Percentiles rank a stretch among this genome's conserved stretches.
phyloP scores from a whole-genome alignment of 2,113 vertebrate species.

The Salvelinus alpinus region DNA sequence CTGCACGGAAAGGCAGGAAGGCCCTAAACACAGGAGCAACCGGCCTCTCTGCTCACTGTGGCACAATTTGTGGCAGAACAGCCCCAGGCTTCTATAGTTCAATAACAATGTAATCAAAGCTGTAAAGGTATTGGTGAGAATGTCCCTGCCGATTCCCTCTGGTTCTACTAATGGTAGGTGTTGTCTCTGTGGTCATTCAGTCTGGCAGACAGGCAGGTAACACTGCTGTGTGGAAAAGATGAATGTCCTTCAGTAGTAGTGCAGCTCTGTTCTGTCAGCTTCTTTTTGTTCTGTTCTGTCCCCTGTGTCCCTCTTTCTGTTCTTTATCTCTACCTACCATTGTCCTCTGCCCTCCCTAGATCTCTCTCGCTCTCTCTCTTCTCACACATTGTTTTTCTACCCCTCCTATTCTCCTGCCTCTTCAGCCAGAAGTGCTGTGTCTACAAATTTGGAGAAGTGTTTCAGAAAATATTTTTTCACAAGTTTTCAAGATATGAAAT shows the following conservation, averaged over 20 bases:
- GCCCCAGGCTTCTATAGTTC: too few relatives aligned
- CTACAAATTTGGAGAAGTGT: slow-evolving; percentile 33
- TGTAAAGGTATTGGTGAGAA: not conserved
- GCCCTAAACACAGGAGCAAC: not conserved
- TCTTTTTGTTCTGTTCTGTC: not conserved
- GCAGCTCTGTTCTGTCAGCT: not conserved
- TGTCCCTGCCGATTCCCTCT: not conserved
- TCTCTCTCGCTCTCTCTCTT: slow-evolving; percentile 1
- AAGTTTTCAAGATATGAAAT: not conserved
- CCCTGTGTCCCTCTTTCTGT: not conserved
- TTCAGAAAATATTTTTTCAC: slow-evolving; percentile 25
- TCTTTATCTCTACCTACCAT: not conserved
- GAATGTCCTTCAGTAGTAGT: not conserved
- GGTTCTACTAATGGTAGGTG: not conserved
- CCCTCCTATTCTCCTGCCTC: slow-evolving; percentile 14
- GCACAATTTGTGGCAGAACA: too few relatives aligned
- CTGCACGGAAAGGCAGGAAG: not conserved
- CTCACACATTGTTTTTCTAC: not conserved
- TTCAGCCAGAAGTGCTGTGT: slow-evolving; percentile 38
- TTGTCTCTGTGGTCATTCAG: not conserved
- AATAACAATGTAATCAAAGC: too few relatives aligned
- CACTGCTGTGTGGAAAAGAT: slow-evolving; percentile 7
- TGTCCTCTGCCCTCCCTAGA: not conserved
- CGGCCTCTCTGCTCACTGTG: not conserved
- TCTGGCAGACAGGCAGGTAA: not conserved